phyloP scores from a whole-genome alignment of 2,113 vertebrate genomes.

The Psammodynastes pulverulentus region DNA sequence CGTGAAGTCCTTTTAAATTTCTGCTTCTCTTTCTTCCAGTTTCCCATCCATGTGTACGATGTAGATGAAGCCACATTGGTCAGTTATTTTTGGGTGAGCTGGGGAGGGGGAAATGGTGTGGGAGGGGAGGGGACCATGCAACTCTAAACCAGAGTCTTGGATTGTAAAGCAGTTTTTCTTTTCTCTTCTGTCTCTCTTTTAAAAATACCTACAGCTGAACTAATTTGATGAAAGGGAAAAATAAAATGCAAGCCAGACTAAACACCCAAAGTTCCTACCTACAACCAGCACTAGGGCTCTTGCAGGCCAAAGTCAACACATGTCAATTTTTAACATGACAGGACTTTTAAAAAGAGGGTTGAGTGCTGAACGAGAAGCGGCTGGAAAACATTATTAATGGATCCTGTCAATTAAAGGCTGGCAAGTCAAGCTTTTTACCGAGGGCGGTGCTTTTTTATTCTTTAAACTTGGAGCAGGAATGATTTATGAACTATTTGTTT shows the following conservation, averaged over 20 bases:
- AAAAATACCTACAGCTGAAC: conserved; percentile 68
- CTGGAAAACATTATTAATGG: conserved; percentile 67
- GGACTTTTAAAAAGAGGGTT: conserved; percentile 61
- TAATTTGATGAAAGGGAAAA: conserved; percentile 74
- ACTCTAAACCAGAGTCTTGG: conserved; percentile 57
- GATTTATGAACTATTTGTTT: conserved; percentile 36
- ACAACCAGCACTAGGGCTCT: conserved; percentile 63
- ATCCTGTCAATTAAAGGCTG: conserved; percentile 63
- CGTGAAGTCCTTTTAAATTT: conserved; percentile 5
- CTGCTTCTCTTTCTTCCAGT: background rate
- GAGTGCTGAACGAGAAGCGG: conserved; percentile 56
- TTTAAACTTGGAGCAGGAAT: conserved; percentile 7
- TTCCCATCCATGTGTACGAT: background rate
- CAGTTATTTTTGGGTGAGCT: conserved; percentile 50
- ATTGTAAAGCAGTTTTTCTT: conserved; percentile 59
- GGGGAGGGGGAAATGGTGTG: conserved; percentile 5
- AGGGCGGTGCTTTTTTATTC: conserved; percentile 17
- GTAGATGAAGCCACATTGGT: conserved; percentile 21
- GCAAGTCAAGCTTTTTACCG: conserved; percentile 49
- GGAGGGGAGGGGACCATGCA: conserved; percentile 8
- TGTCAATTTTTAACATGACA: conserved; percentile 71
- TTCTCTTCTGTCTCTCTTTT: conserved; percentile 44
- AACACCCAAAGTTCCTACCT: conserved; percentile 72
- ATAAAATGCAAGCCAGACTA: conserved; percentile 71
- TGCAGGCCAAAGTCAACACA: conserved; percentile 70